Evolutionary conservation across 2,113 vertebrate species (phyloP).

Genomic region (Cavia aperea): DNA sequence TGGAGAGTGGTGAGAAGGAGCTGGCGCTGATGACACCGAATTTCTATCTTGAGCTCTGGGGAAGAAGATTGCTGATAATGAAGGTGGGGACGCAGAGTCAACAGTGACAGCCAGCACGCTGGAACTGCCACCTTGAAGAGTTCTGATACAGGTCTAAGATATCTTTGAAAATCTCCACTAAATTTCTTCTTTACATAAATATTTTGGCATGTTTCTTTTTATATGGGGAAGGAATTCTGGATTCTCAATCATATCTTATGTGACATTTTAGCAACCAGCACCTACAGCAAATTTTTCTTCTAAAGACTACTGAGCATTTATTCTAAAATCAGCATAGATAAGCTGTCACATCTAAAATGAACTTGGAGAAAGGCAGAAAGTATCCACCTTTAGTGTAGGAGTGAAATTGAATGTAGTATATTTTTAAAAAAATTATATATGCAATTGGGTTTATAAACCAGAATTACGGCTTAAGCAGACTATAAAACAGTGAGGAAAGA

Average conservation of each 20-base stretch:
- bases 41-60: not conserved
- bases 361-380: not conserved
- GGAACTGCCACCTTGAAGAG: not conserved
- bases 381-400: not conserved
- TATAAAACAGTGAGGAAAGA: not conserved
- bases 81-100: not conserved
- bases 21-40: not conserved
- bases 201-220: not conserved
- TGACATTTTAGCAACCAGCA: slow-evolving; percentile 9
- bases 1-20: not conserved
- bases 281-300: not conserved
- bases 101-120: not conserved
- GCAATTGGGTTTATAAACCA: not conserved
- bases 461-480: not conserved
- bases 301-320: not conserved
- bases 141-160: not conserved
- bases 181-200: not conserved
- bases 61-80: not conserved
- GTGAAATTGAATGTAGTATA: not conserved
- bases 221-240: not conserved
- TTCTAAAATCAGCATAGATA: not conserved
- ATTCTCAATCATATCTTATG: not conserved
- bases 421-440: not conserved
- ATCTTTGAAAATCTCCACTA: not conserved
- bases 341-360: not conserved